These are phyloP conservation scores for Andrena camellia DNA, from an alignment of 2,888 invertebrate species.

Conservation along the genomic window DNA sequence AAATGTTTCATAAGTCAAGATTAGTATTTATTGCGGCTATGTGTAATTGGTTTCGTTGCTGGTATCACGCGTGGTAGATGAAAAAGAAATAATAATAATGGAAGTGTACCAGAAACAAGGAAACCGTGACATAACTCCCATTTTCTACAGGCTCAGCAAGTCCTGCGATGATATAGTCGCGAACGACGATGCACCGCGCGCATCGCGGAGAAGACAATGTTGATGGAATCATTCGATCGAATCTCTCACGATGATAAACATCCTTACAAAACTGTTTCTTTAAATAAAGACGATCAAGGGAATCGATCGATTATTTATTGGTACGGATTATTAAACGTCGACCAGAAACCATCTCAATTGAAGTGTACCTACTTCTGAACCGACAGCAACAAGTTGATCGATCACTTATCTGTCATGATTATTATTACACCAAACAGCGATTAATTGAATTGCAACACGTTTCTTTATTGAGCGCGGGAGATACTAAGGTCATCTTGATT, in stretches of 20 bases:
- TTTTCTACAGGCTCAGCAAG: neutral
- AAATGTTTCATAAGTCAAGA: constrained; percentile 39
- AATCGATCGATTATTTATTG: neutral
- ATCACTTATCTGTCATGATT: neutral
- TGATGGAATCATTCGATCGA: too few species aligned
- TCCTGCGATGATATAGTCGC: neutral
- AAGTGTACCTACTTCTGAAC: neutral
- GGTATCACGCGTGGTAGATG: constrained; percentile 20
- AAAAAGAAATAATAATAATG: constrained; percentile 31
- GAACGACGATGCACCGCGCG: neutral
- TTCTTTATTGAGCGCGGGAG: neutral
- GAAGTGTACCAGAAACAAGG: constrained; percentile 35
- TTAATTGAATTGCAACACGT: neutral
- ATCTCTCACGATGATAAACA: too few species aligned
- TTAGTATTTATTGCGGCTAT: constrained; percentile 7
- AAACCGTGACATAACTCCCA: constrained; percentile 40
- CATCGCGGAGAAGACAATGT: too few species aligned
- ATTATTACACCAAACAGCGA: neutral
- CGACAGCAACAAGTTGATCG: neutral
- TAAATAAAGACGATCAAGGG: too few species aligned
- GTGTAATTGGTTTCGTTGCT: constrained; percentile 32
- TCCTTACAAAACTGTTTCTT: too few species aligned
- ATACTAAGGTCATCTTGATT: neutral
- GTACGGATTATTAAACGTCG: neutral
- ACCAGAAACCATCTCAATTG: neutral